Evolutionary conservation across 1,140 invertebrate species (phyloP).

Genomic region (Drosophila sturtevanti): DNA sequence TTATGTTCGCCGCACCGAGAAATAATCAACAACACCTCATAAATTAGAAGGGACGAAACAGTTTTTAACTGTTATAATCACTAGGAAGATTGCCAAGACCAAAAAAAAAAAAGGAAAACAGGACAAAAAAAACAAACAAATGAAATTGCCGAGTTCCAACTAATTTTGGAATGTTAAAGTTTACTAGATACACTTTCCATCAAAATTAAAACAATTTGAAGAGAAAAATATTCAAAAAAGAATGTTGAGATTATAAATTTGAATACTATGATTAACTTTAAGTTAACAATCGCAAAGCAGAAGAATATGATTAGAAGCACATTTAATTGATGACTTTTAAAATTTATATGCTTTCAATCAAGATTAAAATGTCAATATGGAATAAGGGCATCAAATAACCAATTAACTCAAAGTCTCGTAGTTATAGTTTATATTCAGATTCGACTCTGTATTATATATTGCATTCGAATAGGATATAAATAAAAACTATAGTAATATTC

Average conservation of each 20-base stretch:
- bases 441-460: too few species aligned
- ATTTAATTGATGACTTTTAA: too few species aligned
- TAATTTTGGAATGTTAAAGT: neutral
- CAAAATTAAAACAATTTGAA: neutral
- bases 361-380: too few species aligned
- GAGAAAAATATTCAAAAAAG: neutral
- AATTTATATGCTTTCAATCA: too few species aligned
- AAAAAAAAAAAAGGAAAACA: neutral
- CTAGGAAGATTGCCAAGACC: slow-evolving; percentile 33
- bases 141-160: neutral
- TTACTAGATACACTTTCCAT: neutral
- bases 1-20: slow-evolving; percentile 48
- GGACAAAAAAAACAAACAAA: neutral
- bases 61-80: slow-evolving; percentile 36
- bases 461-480: too few species aligned
- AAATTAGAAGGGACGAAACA: slow-evolving; percentile 47
- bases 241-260: neutral
- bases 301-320: too few species aligned
- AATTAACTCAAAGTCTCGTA: too few species aligned
- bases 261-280: too few species aligned
- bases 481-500: too few species aligned
- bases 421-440: too few species aligned
- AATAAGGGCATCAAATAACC: too few species aligned
- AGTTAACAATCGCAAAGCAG: too few species aligned
- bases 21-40: slow-evolving; percentile 74